Evolutionary conservation across 2,888 invertebrate genomes (phyloP), one percentile per base, ranked within the genome.

Genomic region (Bugula neritina): DNA sequence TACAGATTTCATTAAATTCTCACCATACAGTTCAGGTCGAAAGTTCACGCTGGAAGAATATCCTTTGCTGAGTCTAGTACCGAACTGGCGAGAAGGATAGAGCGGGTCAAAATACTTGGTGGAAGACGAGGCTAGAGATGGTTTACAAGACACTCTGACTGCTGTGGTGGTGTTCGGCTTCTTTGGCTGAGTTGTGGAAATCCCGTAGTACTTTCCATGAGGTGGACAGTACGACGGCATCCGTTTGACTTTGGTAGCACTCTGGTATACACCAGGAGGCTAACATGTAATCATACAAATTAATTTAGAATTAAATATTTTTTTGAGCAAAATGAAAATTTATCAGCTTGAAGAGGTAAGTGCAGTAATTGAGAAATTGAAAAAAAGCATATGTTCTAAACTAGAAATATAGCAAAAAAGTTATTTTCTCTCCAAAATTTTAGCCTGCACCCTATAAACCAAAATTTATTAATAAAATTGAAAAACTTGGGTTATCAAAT

Each of bases 51-150:
- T 27, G 27, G 63, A 21, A 13, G 29, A 25, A 63, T 27, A 63
- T 25, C 63, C 63, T 27, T 63, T 63, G 63, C 63, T 63, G 5
- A 63, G 63, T 27, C 63, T 63, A 3, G 63, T 29, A 13, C 63
- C 63, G 31, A 63, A 63, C 27, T 21, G 17, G 3, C 63, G 63
- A 10, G 63, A 13, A 25, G 63, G 63, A 34, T 63, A 63, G 27
- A 10, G 13, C 3, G 27, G 63, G n/a, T 63, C 63, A n/a, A 63
- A 63, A 34, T 63, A 63, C 10, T 27, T 21, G 17, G 63, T 63
- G 17, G 63, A 63, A 17, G 63, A 31, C 31, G 31, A 27, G 13
- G 5, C 2, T 5, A 25, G 29, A 13, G 63, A 3, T 27, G 63
- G 63, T 31, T 13, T 34, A 25, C 21, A 13, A 31, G 27, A 27